Base-by-base conservation (phyloP, 2,113 vertebrate species). In the Tonatia bakeri region DNA sequence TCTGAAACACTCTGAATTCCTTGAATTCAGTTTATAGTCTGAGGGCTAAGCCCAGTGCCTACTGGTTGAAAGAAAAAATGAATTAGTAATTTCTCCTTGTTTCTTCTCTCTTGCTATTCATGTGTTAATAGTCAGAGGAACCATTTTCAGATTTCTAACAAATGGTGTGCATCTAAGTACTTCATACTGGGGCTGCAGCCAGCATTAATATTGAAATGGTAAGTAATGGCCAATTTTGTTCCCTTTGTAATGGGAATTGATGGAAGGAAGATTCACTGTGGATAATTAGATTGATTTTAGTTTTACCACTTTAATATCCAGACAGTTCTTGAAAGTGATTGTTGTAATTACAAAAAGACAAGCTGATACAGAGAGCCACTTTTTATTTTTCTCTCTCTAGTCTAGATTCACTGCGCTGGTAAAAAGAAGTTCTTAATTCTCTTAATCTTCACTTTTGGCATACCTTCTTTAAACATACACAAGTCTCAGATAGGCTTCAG, bases 281-380 rank as follows among this genome's bases (percentile, higher is more conserved):
- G 31, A 97, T 97, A 97, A 97, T 94, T 97, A 97, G 93, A 98
- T 96, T 98, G 97, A 97, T 96, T 95, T 98, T 94, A 96, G 93
- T 92, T 95, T 96, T 98, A 72, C 82, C 50, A 77, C 96, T 98
- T 96, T 95, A 97, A 98, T 97, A 97, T 80, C 24, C 64, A 95
- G 82, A 97, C 65, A 91, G 65, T 28, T 94, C 93, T 97, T 97
- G 67, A 76, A 97, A 97, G 88, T 91, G 84, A 97, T 97, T 97
- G 73, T 61, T 94, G 90, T 95, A 97, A 97, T 97, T 97, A 81
- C 90, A 96, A 72, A 86, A 96, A 83, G 67, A 95, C 69, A 95
- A 96, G 61, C 36, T 95, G 50, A 94, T 87, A 94, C 20, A 47
- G 92, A 96, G 95, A 87, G 88, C 14, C 20, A 96, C 88, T 96